These are phyloP conservation scores for Drosophila ironensis DNA, from an alignment of 1,140 invertebrate genomes.

Conservation along the genomic window DNA sequence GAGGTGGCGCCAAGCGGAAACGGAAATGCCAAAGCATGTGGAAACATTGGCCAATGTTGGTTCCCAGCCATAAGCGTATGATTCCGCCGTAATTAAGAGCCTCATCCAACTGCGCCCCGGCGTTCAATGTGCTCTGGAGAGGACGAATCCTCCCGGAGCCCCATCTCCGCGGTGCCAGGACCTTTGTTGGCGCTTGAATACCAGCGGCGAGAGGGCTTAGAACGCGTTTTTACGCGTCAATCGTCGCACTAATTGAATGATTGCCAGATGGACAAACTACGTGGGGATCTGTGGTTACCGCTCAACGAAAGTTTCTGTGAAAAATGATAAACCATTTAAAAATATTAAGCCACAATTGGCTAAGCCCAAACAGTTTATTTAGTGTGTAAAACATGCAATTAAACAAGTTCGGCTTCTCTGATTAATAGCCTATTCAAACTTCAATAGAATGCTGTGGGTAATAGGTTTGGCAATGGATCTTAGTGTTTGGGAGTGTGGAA, in stretches of 20 bases:
- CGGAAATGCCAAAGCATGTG: constrained; percentile 68
- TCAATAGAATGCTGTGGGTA: no score
- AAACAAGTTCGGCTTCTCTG: no score
- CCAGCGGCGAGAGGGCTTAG: constrained; percentile 3
- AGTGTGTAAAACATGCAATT: no score
- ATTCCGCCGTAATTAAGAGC: constrained; percentile 56
- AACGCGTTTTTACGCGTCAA: constrained; percentile 57
- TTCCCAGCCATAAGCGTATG: constrained; percentile 36
- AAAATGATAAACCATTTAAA: no score
- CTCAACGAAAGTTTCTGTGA: no score
- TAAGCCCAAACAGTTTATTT: no score
- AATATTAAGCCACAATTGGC: no score
- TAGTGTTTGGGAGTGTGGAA: background rate
- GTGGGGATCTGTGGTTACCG: background rate
- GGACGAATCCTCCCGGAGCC: constrained; percentile 15
- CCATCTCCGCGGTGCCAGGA: constrained; percentile 5
- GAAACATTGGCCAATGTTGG: constrained; percentile 69
- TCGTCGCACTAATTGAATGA: constrained; percentile 65
- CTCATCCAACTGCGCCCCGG: background rate
- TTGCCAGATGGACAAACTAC: constrained; percentile 52
- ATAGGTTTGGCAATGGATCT: no score
- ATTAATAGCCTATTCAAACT: no score
- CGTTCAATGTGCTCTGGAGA: constrained; percentile 34
- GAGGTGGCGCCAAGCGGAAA: constrained; percentile 36
- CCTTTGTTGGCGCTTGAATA: constrained; percentile 20